phyloP scores from a whole-genome alignment of 64 coral and sea anemone species.

The Montipora capricornis region DNA sequence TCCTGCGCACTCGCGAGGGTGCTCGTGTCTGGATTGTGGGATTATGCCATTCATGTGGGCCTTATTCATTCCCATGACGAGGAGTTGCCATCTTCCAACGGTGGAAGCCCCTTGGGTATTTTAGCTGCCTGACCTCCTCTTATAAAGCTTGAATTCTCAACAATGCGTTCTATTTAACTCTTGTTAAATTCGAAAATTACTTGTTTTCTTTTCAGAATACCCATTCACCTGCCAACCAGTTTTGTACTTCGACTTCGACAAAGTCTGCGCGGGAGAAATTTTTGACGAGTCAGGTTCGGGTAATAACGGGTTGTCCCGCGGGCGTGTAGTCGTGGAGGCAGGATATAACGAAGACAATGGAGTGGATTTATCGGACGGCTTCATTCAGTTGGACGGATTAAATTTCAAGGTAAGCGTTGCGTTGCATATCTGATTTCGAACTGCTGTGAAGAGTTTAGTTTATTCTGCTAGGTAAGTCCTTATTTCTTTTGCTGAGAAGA shows the following conservation, averaged over 20 bases:
- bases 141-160: no score
- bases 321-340: constrained; percentile 55
- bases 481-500: no score
- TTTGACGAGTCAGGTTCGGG: constrained; percentile 94
- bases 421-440: not conserved
- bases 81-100: no score
- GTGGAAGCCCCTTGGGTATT: no score
- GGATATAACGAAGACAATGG: constrained; percentile 85
- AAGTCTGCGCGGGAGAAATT: constrained; percentile 79
- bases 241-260: constrained; percentile 91
- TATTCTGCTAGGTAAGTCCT: no score
- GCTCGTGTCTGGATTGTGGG: no score
- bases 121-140: no score
- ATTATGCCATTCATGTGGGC: no score
- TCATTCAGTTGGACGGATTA: constrained; percentile 83
- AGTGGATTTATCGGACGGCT: constrained; percentile 69
- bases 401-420: constrained; percentile 54
- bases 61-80: no score
- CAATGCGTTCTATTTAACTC: no score
- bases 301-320: constrained; percentile 79
- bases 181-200: not conserved
- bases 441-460: no score
- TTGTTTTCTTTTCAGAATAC: constrained; percentile 49
- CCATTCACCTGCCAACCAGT: constrained; percentile 88
- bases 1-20: no score